Evolutionary conservation across 2,888 invertebrate genomes (phyloP), one percentile per base, ranked within the genome.

Genomic region (Gastracanthus pulcherrimus): DNA sequence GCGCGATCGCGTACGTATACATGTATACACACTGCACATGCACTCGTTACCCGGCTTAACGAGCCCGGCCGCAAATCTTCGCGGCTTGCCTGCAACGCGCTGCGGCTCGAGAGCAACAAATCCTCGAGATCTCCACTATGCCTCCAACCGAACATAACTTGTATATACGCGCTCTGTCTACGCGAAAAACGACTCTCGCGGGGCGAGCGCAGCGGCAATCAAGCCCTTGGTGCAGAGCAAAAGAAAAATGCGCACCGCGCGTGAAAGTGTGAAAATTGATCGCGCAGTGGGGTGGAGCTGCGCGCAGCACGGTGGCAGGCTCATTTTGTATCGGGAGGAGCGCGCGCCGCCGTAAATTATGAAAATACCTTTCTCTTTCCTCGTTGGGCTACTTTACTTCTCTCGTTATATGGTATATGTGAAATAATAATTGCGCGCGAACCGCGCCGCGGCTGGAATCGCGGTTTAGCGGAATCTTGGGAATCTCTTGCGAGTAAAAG

Each of bases 251-350:
- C 19, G 71, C 41, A 29, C n/a, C 29, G 11, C 82, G 71, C 80
- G 84, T 82, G 83, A 85, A 85, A 85, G 85, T 84, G 83, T 79
- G 83, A 84, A 84, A 76, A 77, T 76, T 80, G 74, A 85, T 83
- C 74, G 34, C 41, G 4, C 13, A 55, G 23, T 26, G 36, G 62
- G 74, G 64, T 70, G 72, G 58, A 76, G 60, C 19, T 16, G 19
- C 3, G n/a, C 31, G 41, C 41, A 45, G 23, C 29, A 41, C n/a
- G 41, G 36, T 19, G 34, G 62, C 60, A 6, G 16, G 13, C 4
- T 55, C n/a, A n/a, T n/a, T n/a, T 19, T 55, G 19, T 19, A 60
- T 60, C 60, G 16, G 31, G 51, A 67, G 26, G 76, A 76, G 55
- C 7, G 4, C 16, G 3, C 2, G 3, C 48, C 36, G 70, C 26